Conservation (phyloP, 2,797 vertebrate genomes). For the Sebastolobus altivelis region DNA sequence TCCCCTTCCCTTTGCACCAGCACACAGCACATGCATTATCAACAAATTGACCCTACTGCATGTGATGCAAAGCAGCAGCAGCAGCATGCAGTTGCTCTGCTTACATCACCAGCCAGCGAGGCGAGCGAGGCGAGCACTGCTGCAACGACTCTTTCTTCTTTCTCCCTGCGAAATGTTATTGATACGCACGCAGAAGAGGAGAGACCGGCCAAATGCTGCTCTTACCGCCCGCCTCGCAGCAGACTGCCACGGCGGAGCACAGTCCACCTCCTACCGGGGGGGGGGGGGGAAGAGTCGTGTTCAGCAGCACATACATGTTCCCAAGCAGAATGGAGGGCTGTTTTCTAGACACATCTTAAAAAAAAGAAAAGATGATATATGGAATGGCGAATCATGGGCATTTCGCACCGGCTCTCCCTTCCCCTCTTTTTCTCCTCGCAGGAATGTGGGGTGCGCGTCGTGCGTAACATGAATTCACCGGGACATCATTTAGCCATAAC, state of each 20-base stretch:
- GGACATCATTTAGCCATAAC: slow-evolving; percentile 71
- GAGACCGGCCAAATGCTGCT: slow-evolving; percentile 61
- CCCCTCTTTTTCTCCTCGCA: slow-evolving; percentile 57
- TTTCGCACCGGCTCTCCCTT: slow-evolving; percentile 73
- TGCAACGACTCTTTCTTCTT: slow-evolving; percentile 80
- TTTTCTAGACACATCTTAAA: slow-evolving; percentile 64
- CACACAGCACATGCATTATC: slow-evolving; percentile 68
- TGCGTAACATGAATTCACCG: slow-evolving; percentile 72
- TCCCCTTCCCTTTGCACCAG: neutral
- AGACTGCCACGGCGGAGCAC: slow-evolving; percentile 55
- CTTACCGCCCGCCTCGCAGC: slow-evolving; percentile 44
- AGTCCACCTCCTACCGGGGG: slow-evolving; percentile 50
- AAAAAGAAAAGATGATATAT: slow-evolving; percentile 62
- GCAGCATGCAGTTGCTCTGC: slow-evolving; percentile 80
- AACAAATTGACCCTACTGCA: slow-evolving; percentile 72
- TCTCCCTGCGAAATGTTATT: slow-evolving; percentile 80
- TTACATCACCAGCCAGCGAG: slow-evolving; percentile 77
- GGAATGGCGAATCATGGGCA: slow-evolving; percentile 81
- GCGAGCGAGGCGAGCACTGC: slow-evolving; percentile 68
- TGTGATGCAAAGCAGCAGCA: slow-evolving; percentile 82
- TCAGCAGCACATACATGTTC: slow-evolving; percentile 70
- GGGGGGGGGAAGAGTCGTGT: slow-evolving; percentile 50
- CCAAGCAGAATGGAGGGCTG: slow-evolving; percentile 63
- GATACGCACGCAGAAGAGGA: slow-evolving; percentile 79
- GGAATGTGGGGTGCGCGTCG: slow-evolving; percentile 81